A percentile compares a stretch with the other conserved stretches of the same genome.
These are phyloP conservation scores for Plutomurus gul DNA, from an alignment of 1,140 invertebrate species.

Conservation along the genomic window DNA sequence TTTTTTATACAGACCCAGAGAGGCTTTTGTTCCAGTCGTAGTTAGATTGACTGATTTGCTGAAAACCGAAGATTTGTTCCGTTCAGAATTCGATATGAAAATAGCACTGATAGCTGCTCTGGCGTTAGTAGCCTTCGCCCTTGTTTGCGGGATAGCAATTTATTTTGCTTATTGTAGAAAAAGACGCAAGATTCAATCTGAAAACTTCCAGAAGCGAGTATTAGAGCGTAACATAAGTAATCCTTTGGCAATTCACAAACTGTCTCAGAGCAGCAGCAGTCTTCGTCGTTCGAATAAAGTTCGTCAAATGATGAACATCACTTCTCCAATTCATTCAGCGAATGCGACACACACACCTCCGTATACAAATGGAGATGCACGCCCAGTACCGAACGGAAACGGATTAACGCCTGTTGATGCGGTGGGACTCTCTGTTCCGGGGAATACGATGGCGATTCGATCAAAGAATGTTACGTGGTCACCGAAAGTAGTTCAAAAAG, in stretches of 20 bases:
- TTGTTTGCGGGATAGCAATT: constrained; percentile 48
- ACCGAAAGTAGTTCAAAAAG: constrained; percentile 52
- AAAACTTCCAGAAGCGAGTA: constrained; percentile 53
- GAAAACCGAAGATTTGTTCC: constrained; percentile 39
- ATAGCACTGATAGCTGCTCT: constrained; percentile 47
- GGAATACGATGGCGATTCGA: constrained; percentile 4
- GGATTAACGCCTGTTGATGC: constrained; percentile 49
- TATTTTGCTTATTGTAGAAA: constrained; percentile 54
- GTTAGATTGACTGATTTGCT: constrained; percentile 47
- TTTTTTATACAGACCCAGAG: too few relatives aligned
- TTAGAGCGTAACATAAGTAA: constrained; percentile 53
- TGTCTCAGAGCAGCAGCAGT: constrained; percentile 35
- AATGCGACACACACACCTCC: constrained; percentile 26
- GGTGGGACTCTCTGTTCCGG: constrained; percentile 21
- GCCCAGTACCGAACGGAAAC: constrained; percentile 27
- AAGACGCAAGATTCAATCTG: constrained; percentile 52
- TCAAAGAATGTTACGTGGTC: constrained; percentile 53
- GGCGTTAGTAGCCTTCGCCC: constrained; percentile 35
- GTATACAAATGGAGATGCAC: constrained; percentile 23
- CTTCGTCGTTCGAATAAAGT: constrained; percentile 52
- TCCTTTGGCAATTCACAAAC: constrained; percentile 52
- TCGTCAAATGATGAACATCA: constrained; percentile 53
- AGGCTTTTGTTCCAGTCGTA: constrained; percentile 52
- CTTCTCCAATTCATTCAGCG: constrained; percentile 42
- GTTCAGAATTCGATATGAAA: constrained; percentile 50